Percentiles rank a stretch among this genome's conserved stretches.
Evolutionary conservation across 2,888 invertebrate species (phyloP).

Genomic region (Aporophyla nigra): DNA sequence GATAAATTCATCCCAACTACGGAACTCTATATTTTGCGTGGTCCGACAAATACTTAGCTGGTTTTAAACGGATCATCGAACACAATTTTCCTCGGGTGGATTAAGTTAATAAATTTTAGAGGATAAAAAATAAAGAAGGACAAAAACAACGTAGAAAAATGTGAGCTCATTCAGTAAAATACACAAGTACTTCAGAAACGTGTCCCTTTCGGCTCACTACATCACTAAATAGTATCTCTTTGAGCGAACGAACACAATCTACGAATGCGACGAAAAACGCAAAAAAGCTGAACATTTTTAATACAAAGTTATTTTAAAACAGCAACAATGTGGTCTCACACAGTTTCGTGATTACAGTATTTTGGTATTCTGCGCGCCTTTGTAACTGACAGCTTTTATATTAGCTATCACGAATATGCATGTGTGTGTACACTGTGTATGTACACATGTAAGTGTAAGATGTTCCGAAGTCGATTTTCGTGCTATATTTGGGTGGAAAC

Average conservation of each 20-base stretch:
- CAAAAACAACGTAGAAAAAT: neutral
- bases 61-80: neutral
- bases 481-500: conserved; percentile 41
- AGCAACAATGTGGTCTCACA: conserved; percentile 45
- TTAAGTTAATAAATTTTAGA: neutral
- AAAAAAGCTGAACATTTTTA: conserved; percentile 39
- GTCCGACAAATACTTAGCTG: too few relatives aligned
- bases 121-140: neutral
- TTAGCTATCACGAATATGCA: conserved; percentile 60
- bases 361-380: conserved; percentile 60
- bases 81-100: neutral
- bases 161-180: neutral
- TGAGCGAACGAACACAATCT: conserved; percentile 14
- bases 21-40: too few relatives aligned
- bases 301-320: conserved; percentile 48
- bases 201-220: neutral
- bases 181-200: neutral
- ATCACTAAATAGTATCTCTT: neutral
- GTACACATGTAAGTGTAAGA: conserved; percentile 1
- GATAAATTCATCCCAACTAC: too few relatives aligned
- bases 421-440: conserved; percentile 17
- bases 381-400: conserved; percentile 65
- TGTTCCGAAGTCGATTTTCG: conserved; percentile 35
- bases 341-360: conserved; percentile 48
- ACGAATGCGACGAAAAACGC: conserved; percentile 16